These are phyloP conservation scores for Prenolepis imparis DNA, from an alignment of 2,888 invertebrate genomes.

Conservation along the genomic window DNA sequence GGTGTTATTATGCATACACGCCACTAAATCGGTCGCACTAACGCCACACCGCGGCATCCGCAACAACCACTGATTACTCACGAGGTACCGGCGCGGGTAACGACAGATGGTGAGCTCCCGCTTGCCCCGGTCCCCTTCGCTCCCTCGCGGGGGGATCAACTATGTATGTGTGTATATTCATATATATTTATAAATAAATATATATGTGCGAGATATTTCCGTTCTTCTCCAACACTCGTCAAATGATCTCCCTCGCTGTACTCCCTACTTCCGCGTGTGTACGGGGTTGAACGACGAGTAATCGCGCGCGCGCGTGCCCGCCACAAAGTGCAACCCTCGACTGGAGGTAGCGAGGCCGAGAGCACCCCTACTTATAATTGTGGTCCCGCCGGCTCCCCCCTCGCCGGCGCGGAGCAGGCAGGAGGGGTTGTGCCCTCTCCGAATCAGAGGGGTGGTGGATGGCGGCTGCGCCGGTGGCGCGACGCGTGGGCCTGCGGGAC, in stretches of 20 bases:
- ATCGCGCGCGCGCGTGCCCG: conserved; percentile 57
- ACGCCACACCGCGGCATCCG: conserved; percentile 74
- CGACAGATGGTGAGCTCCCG: conserved; percentile 76
- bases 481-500: conserved; percentile 77
- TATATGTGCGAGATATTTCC: neutral
- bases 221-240: neutral
- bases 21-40: conserved; percentile 65
- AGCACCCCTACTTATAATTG: conserved; percentile 86
- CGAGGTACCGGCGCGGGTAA: conserved; percentile 57
- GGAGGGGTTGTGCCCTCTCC: conserved; percentile 87
- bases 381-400: conserved; percentile 78
- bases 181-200: neutral
- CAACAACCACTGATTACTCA: conserved; percentile 55
- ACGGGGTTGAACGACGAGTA: conserved; percentile 49
- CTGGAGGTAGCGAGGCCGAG: conserved; percentile 83
- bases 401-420: conserved; percentile 66
- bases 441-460: conserved; percentile 82
- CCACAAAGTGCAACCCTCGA: conserved; percentile 84
- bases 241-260: neutral
- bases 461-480: conserved; percentile 83
- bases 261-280: conserved; percentile 21
- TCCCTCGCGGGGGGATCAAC: conserved; percentile 18
- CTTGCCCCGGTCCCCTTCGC: too few relatives aligned
- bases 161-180: neutral
- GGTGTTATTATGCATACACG: conserved; percentile 30